phyloP scores from a whole-genome alignment of 2,797 vertebrate species.

The Cercopithecus mitis region DNA sequence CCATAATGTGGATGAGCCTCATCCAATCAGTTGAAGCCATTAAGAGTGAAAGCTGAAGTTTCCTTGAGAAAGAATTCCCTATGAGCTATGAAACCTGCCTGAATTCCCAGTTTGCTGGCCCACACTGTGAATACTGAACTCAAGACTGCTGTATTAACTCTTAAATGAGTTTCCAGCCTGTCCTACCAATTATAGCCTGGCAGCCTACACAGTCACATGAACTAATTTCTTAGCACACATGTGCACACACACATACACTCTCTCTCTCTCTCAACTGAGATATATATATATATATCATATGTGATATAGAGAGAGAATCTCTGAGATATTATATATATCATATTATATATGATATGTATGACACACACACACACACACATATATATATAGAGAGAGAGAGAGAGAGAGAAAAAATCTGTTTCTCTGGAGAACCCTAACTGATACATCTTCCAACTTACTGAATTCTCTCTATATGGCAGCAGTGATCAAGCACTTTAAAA shows the following conservation, averaged over 20 bases:
- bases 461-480: not conserved
- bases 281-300: not conserved
- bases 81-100: not conserved
- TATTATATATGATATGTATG: not conserved
- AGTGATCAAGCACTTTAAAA: not conserved
- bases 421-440: not conserved
- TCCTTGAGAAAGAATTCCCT: not conserved
- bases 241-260: accelerated
- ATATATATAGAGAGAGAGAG: not conserved
- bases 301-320: no score
- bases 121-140: not conserved
- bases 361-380: no score
- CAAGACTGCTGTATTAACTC: not conserved
- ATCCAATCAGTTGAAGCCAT: not conserved
- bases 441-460: not conserved
- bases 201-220: not conserved
- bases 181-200: not conserved
- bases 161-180: not conserved
- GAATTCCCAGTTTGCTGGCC: not conserved
- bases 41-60: not conserved
- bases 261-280: not conserved
- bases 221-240: not conserved
- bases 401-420: not conserved
- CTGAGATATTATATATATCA: not conserved
- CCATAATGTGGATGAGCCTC: not conserved